Evolutionary conservation across 1,140 invertebrate genomes (phyloP).

Genomic region (Schlechtendalia chinensis): DNA sequence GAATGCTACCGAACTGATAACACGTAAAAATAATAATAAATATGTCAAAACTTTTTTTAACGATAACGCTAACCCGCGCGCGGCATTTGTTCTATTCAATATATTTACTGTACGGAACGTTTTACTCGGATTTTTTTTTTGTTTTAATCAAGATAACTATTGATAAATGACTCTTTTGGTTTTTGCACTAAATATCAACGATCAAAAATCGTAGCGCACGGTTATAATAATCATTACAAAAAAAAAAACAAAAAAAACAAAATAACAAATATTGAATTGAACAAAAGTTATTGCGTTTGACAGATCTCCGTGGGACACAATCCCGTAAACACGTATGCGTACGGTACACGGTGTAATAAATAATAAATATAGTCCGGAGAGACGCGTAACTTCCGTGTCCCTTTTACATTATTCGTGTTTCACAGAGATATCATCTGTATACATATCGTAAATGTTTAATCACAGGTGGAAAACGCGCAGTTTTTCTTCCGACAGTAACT

Average conservation of each 20-base stretch:
- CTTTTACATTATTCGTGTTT: background rate
- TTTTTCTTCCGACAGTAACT: too few species aligned
- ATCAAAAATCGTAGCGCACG: too few species aligned
- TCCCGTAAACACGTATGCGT: background rate
- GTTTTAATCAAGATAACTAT: too few species aligned
- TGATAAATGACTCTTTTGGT: too few species aligned
- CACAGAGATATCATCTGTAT: background rate
- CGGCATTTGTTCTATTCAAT: too few species aligned
- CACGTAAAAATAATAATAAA: background rate
- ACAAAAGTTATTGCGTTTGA: background rate
- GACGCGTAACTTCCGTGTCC: background rate
- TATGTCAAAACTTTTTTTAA: constrained; percentile 1
- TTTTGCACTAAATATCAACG: too few species aligned
- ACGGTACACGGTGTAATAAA: background rate
- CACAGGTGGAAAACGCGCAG: constrained; percentile 9
- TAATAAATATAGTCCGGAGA: background rate
- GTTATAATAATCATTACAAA: too few species aligned
- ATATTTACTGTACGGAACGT: too few species aligned
- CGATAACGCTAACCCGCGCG: background rate
- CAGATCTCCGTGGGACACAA: background rate
- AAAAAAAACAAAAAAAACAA: too few species aligned
- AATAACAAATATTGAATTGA: too few species aligned
- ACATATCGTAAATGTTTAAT: background rate
- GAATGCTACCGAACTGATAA: too few species aligned
- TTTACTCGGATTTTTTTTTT: too few species aligned